These are phyloP conservation scores for Acipenser ruthenus DNA, from an alignment of 2,797 vertebrate species.

Conservation along the genomic window DNA sequence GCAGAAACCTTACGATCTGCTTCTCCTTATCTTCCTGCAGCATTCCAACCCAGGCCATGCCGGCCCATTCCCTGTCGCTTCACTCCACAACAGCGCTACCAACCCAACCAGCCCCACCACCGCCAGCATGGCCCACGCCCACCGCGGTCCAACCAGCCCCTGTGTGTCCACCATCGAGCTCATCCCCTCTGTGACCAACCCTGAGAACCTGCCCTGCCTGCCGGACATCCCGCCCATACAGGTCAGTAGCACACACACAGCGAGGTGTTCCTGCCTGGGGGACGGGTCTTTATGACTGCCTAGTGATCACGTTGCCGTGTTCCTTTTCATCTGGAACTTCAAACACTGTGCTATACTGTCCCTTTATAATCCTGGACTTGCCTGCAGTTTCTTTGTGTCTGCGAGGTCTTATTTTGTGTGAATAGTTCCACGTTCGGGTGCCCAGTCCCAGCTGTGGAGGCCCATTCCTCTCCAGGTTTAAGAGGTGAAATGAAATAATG, in stretches of 20 bases:
- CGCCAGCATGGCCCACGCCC: slow-evolving; percentile 83
- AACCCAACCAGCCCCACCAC: slow-evolving; percentile 96
- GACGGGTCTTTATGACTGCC: too few relatives aligned
- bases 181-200: slow-evolving; percentile 96
- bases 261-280: too few relatives aligned
- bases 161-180: slow-evolving; percentile 87
- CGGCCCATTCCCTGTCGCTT: slow-evolving; percentile 91
- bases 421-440: neutral
- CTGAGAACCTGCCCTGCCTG: slow-evolving; percentile 93
- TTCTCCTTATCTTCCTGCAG: slow-evolving; percentile 45
- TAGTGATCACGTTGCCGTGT: neutral
- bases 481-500: too few relatives aligned
- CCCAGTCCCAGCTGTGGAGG: too few relatives aligned
- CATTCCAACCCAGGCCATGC: slow-evolving; percentile 97
- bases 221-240: slow-evolving; percentile 97
- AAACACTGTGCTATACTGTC: too few relatives aligned
- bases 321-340: neutral
- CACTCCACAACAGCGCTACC: slow-evolving; percentile 82
- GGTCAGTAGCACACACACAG: slow-evolving; percentile 52
- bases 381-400: too few relatives aligned
- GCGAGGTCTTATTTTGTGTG: neutral
- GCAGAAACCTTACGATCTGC: neutral
- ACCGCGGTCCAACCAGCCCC: slow-evolving; percentile 86
- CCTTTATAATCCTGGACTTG: too few relatives aligned
- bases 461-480: too few relatives aligned